Conservation (phyloP, 2,113 vertebrate genomes). For the Uria aalge region DNA sequence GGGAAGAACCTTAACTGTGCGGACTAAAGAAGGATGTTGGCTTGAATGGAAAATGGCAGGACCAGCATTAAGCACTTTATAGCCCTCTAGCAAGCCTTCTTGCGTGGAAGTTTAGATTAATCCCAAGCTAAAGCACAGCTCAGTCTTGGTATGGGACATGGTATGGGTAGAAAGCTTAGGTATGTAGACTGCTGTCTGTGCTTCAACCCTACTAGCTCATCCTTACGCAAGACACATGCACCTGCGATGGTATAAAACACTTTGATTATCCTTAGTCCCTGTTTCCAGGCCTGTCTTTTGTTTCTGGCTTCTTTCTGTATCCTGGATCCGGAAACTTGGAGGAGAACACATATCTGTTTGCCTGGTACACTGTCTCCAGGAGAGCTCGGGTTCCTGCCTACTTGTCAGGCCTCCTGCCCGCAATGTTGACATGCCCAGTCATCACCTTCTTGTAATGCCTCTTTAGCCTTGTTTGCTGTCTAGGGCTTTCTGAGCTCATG, state of each 20-base stretch:
- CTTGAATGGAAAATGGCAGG: not conserved
- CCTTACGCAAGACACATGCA: not conserved
- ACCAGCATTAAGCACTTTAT: not conserved
- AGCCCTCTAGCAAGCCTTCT: not conserved
- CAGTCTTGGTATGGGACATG: not conserved
- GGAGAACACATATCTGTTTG: not conserved
- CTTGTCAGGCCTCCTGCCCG: not conserved
- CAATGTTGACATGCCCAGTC: not conserved
- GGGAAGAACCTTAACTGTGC: not conserved
- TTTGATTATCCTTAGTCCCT: not conserved
- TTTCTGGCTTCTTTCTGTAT: not conserved
- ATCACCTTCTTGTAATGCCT: not conserved
- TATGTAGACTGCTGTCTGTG: not conserved
- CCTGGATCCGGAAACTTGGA: not conserved
- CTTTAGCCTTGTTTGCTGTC: not conserved
- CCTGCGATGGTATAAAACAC: not conserved
- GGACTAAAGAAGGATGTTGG: not conserved
- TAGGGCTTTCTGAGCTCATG: not conserved
- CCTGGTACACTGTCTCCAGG: not conserved
- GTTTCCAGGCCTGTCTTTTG: not conserved
- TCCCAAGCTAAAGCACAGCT: not conserved
- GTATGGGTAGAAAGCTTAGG: not conserved
- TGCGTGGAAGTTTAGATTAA: not conserved
- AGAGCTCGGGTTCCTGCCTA: not conserved
- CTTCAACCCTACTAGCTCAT: not conserved